These are phyloP conservation scores for Drosophila niveifrons DNA, from an alignment of 2,888 invertebrate species.

Conservation along the genomic window DNA sequence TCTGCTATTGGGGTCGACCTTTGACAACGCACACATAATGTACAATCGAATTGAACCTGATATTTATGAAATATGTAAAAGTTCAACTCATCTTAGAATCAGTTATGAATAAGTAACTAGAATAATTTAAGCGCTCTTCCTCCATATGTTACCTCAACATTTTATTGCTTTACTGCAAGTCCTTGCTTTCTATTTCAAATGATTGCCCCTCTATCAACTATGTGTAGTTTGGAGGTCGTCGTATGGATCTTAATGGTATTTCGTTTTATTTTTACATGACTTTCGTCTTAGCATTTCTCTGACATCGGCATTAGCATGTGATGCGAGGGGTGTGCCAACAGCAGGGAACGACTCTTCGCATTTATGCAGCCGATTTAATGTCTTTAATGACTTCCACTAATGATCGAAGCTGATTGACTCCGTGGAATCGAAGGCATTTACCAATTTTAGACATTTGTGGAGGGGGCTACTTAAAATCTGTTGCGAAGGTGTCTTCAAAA, in stretches of 20 bases:
- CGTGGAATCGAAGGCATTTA: constrained; percentile 52
- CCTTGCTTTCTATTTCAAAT: constrained; percentile 18
- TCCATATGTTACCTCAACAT: constrained; percentile 32
- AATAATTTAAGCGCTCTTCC: neutral
- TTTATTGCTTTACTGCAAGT: constrained; percentile 3
- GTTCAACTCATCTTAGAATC: neutral
- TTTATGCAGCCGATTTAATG: constrained; percentile 60
- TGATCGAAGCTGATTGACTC: constrained; percentile 77
- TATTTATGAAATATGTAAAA: constrained; percentile 10
- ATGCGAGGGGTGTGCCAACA: constrained; percentile 42
- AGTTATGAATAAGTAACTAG: neutral
- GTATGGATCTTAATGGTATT: constrained; percentile 44
- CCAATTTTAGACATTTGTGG: constrained; percentile 62
- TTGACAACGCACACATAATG: constrained; percentile 17
- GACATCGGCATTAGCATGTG: constrained; percentile 31
- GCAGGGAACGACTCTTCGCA: constrained; percentile 18
- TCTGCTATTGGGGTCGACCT: constrained; percentile 38
- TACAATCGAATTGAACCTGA: neutral
- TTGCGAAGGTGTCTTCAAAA: constrained; percentile 9
- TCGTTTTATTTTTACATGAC: constrained; percentile 55
- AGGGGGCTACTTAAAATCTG: constrained; percentile 4
- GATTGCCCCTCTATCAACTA: constrained; percentile 17
- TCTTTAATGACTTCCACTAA: constrained; percentile 78
- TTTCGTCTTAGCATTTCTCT: constrained; percentile 29
- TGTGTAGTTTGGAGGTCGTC: constrained; percentile 34